Conservation (phyloP, 2,113 vertebrate species). For the Odontesthes bonariensis region DNA sequence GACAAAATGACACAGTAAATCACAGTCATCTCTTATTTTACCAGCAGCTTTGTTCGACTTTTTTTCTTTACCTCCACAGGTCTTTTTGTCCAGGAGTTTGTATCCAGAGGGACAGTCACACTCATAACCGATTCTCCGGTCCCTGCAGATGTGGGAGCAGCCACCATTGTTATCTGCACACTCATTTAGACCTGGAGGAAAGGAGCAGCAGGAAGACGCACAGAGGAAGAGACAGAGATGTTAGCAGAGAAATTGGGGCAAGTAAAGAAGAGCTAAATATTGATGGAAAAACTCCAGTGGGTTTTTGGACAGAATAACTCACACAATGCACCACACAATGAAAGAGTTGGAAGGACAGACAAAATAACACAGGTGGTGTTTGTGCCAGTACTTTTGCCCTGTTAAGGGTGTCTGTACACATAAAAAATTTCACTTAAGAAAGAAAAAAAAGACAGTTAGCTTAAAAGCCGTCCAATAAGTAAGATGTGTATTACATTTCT, state of each 20-base stretch:
- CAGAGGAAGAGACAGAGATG: slow-evolving; percentile 22
- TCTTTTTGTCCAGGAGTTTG: slow-evolving; percentile 96
- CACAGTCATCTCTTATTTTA: neutral
- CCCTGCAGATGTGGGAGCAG: slow-evolving; percentile 96
- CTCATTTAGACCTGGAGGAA: slow-evolving; percentile 78
- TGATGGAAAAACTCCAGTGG: slow-evolving; percentile 33
- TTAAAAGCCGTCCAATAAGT: neutral
- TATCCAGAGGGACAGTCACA: slow-evolving; percentile 95
- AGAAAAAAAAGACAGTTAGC: neutral
- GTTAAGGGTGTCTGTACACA: slow-evolving; percentile 8
- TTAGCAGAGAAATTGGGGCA: neutral
- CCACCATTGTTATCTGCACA: slow-evolving; percentile 93
- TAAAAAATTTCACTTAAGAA: neutral
- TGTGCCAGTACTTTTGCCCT: slow-evolving; percentile 20
- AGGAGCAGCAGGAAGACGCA: neutral
- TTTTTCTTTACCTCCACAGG: slow-evolving; percentile 90
- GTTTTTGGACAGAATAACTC: slow-evolving; percentile 14
- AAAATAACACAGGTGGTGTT: slow-evolving; percentile 4
- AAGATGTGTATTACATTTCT: slow-evolving; percentile 23
- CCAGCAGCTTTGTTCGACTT: neutral
- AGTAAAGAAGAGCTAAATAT: slow-evolving; percentile 26
- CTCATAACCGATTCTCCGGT: slow-evolving; percentile 91
- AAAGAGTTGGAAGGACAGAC: slow-evolving; percentile 19
- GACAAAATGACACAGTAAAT: neutral
- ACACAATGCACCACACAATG: slow-evolving; percentile 15